Evolutionary conservation across 2,113 vertebrate genomes (phyloP).

Genomic region (Carassius carassius): DNA sequence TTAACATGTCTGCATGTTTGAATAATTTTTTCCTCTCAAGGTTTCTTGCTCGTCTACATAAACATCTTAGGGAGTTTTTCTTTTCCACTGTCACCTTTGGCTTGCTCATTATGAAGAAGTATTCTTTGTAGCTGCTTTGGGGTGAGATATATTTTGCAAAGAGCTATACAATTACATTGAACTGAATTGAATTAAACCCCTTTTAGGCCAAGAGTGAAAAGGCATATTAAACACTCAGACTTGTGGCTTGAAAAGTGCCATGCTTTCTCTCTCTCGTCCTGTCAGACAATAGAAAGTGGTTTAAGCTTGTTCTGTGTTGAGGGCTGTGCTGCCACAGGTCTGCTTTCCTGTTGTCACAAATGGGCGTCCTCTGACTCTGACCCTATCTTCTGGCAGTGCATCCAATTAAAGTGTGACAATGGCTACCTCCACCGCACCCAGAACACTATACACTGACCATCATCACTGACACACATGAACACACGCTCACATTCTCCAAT

Average conservation of each 20-base stretch:
- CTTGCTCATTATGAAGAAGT: neutral
- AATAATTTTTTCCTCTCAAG: neutral
- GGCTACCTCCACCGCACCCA: neutral
- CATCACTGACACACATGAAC: neutral
- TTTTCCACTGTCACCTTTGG: neutral
- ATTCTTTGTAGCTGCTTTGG: neutral
- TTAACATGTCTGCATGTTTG: neutral
- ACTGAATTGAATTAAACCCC: neutral
- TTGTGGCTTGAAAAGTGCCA: slow-evolving; percentile 1
- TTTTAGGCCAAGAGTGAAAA: neutral
- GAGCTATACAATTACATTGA: neutral
- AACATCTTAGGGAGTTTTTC: neutral
- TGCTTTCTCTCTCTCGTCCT: neutral
- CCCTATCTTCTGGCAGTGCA: neutral
- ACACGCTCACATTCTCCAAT: neutral
- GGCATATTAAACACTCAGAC: slow-evolving; percentile 5
- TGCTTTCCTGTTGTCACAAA: slow-evolving; percentile 28
- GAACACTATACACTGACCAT: slow-evolving; percentile 17
- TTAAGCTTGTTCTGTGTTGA: neutral
- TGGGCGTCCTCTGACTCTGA: neutral
- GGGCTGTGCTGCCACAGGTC: neutral
- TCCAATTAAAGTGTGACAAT: slow-evolving; percentile 34
- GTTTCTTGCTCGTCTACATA: neutral
- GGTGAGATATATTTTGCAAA: neutral
- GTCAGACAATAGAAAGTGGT: neutral